Conservation (phyloP, 2,888 invertebrate genomes). For the Lasioglossum malachurum region DNA sequence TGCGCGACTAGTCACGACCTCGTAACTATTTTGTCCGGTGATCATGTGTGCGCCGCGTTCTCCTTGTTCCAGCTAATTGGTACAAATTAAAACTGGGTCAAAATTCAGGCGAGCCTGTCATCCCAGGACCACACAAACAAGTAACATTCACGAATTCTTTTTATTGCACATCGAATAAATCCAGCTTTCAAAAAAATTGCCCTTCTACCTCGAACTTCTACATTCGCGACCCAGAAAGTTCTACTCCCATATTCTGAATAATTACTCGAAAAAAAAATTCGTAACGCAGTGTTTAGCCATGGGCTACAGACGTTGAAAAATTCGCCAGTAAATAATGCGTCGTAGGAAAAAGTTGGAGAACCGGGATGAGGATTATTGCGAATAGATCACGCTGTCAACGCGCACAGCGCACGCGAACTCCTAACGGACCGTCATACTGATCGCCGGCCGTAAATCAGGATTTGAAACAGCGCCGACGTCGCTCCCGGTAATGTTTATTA, state of each 20-base stretch:
- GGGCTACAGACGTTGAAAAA: background rate
- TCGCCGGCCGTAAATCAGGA: conserved; percentile 31
- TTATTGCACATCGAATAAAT: background rate
- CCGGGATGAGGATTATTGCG: conserved; percentile 9
- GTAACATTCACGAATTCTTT: background rate
- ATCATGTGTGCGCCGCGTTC: conserved; percentile 49
- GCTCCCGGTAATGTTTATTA: conserved; percentile 14
- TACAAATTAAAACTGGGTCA: conserved; percentile 65
- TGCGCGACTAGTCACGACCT: conserved; percentile 57
- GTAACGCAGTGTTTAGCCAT: background rate
- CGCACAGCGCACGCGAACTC: conserved; percentile 12
- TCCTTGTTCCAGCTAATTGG: conserved; percentile 67
- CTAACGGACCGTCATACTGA: conserved; percentile 32
- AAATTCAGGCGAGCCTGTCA: background rate
- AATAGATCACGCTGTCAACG: conserved; percentile 39
- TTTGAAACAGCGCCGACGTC: conserved; percentile 21
- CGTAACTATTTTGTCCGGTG: conserved; percentile 61
- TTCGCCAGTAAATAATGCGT: background rate
- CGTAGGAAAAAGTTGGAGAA: conserved; percentile 60
- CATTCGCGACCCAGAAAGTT: background rate
- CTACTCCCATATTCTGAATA: background rate
- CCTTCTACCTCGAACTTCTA: background rate
- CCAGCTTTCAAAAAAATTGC: background rate
- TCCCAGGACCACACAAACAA: background rate
- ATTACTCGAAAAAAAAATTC: background rate